Evolutionary conservation across 2,113 vertebrate genomes (phyloP).

Genomic region (Cervus canadensis): DNA sequence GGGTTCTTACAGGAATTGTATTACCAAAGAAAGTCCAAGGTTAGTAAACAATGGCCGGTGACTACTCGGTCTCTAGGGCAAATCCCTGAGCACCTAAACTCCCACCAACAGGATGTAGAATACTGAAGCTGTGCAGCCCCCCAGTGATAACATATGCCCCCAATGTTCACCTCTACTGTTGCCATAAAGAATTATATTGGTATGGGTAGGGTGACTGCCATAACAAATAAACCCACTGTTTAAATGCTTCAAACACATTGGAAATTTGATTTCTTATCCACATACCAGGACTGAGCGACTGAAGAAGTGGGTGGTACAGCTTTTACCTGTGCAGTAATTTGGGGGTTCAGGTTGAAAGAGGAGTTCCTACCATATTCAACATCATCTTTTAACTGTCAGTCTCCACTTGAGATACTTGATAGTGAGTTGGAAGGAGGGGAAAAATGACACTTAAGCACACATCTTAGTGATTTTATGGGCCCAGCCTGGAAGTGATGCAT

Average conservation of each 20-base stretch:
- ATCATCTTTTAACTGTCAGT: background rate
- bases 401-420: background rate
- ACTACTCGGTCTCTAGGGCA: background rate
- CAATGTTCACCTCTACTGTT: background rate
- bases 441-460: background rate
- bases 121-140: background rate
- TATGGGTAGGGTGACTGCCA: background rate
- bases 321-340: background rate
- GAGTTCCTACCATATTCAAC: background rate
- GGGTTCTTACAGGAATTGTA: conserved; percentile 61
- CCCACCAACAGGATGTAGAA: background rate
- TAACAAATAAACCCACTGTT: background rate
- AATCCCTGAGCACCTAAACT: conserved; percentile 11
- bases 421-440: background rate
- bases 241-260: background rate
- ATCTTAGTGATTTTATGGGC: background rate
- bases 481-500: background rate
- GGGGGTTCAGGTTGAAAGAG: background rate
- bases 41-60: conserved; percentile 60
- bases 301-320: background rate
- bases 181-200: background rate
- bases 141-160: background rate
- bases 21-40: conserved; percentile 67
- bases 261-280: background rate
- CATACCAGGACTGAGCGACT: background rate